Evolutionary conservation across 2,113 vertebrate genomes (phyloP).

Genomic region (Scatophagus argus): DNA sequence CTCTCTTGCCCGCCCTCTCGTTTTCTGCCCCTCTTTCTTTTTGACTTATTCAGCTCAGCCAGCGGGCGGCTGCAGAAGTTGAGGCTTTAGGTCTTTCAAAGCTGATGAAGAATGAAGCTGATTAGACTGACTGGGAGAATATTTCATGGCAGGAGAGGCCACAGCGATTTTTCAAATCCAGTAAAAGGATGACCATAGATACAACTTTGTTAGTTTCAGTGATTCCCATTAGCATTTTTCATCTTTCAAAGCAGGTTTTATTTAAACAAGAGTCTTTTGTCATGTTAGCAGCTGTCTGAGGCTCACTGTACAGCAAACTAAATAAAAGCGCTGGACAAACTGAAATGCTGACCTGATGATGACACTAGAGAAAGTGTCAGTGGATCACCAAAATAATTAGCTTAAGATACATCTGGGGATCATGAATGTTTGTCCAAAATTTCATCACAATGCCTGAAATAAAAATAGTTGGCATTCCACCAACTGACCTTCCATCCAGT

Average conservation of each 20-base stretch:
- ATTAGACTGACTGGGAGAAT: slow-evolving; percentile 37
- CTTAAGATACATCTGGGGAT: too few species aligned
- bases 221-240: slow-evolving; percentile 9
- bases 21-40: slow-evolving; percentile 44
- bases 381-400: neutral
- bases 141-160: slow-evolving; percentile 15
- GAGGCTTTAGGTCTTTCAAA: slow-evolving; percentile 36
- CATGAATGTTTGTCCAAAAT: neutral
- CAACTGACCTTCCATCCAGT: neutral
- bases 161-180: slow-evolving; percentile 5
- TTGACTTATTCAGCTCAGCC: slow-evolving; percentile 63
- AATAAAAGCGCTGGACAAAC: neutral
- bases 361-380: neutral
- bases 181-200: neutral
- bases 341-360: neutral
- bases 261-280: neutral
- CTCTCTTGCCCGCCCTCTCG: slow-evolving; percentile 33
- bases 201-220: slow-evolving; percentile 3
- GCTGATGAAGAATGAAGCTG: slow-evolving; percentile 50
- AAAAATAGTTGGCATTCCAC: neutral
- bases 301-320: neutral
- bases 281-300: neutral
- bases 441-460: neutral
- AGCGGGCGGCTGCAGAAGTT: slow-evolving; percentile 44
- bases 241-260: slow-evolving; percentile 23